These are phyloP conservation scores for Crocuta crocuta DNA, from an alignment of 2,113 vertebrate genomes.

Conservation along the genomic window DNA sequence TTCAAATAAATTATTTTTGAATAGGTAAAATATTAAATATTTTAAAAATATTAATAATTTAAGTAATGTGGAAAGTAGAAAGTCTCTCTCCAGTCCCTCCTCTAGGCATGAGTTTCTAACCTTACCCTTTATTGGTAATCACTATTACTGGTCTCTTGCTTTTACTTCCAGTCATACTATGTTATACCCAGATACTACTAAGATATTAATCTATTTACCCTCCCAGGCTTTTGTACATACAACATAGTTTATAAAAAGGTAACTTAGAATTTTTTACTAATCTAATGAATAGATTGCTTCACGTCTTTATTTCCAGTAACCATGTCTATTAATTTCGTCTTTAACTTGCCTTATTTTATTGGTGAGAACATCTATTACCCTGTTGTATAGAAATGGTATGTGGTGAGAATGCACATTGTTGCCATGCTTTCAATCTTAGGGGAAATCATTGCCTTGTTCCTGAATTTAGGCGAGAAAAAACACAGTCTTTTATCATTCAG, in stretches of 20 bases:
- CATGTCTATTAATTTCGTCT: background rate
- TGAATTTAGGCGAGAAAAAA: background rate
- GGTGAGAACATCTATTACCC: conserved; percentile 15
- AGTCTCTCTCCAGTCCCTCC: background rate
- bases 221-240: background rate
- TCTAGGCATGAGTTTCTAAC: background rate
- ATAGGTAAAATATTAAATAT: background rate
- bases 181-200: background rate
- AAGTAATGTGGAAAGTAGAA: conserved; percentile 41
- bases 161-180: conserved; percentile 1
- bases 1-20: conserved; percentile 30
- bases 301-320: conserved; percentile 9
- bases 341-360: conserved; percentile 44
- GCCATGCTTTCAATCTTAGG: background rate
- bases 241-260: background rate
- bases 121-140: background rate
- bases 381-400: background rate
- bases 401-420: background rate
- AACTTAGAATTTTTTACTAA: conserved; percentile 48
- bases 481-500: background rate
- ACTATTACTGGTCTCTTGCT: conserved; percentile 34
- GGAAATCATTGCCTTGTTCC: background rate
- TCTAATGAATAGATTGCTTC: conserved; percentile 27
- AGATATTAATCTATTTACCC: background rate
- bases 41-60: conserved; percentile 1